These are phyloP conservation scores for Lonchura striata DNA, from an alignment of 2,113 vertebrate species.

Conservation along the genomic window DNA sequence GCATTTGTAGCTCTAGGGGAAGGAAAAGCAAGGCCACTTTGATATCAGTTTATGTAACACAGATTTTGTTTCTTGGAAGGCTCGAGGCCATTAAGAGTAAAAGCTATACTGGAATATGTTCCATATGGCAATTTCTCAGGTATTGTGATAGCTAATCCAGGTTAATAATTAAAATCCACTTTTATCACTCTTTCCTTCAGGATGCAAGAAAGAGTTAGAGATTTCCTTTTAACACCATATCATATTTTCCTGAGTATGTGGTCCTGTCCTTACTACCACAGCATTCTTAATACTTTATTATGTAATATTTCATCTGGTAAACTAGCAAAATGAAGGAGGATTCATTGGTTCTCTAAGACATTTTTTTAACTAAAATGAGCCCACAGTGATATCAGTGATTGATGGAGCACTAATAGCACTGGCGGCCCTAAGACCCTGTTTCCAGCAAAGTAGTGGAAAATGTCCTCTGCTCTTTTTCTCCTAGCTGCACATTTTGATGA, in stretches of 20 bases:
- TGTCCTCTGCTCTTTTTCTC: neutral
- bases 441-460: neutral
- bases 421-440: neutral
- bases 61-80: conserved; percentile 43
- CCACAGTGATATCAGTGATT: neutral
- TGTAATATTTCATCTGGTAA: neutral
- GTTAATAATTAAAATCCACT: conserved; percentile 60
- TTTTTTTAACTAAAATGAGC: neutral
- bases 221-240: neutral
- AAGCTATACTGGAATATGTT: conserved; percentile 22
- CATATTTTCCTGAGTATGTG: neutral
- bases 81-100: conserved; percentile 31
- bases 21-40: conserved; percentile 43
- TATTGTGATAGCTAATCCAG: conserved; percentile 23
- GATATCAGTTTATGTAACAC: conserved; percentile 42
- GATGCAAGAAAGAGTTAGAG: neutral
- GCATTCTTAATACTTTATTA: neutral
- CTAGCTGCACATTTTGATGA: neutral
- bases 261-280: neutral
- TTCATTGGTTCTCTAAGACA: neutral
- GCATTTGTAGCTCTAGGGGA: conserved; percentile 32
- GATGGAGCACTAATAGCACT: neutral
- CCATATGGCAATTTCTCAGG: conserved; percentile 59
- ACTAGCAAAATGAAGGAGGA: neutral
- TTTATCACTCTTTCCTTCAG: neutral